phyloP scores from a whole-genome alignment of 2,888 invertebrate species.

The Drosophila basisetae region DNA sequence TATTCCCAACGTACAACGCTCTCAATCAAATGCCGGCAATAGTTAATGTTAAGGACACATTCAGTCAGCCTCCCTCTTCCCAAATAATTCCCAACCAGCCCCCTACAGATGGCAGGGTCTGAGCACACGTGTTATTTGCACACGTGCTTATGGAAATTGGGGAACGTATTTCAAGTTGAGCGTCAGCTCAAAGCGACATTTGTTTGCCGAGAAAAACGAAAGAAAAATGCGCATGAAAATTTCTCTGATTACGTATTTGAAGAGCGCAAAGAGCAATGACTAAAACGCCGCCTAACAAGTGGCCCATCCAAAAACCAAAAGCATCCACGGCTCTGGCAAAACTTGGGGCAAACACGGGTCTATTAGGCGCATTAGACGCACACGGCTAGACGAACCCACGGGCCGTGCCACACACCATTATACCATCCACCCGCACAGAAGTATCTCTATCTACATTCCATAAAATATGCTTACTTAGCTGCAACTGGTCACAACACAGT shows the following conservation, averaged over 20 bases:
- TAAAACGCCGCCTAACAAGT: slow-evolving; percentile 21
- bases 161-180: slow-evolving; percentile 77
- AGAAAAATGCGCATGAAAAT: slow-evolving; percentile 76
- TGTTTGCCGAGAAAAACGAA: slow-evolving; percentile 55
- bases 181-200: slow-evolving; percentile 64
- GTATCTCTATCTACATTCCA: slow-evolving; percentile 21
- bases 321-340: slow-evolving; percentile 32
- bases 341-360: slow-evolving; percentile 71
- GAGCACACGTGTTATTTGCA: slow-evolving; percentile 81
- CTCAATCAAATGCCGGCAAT: slow-evolving; percentile 64
- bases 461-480: slow-evolving; percentile 47
- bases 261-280: slow-evolving; percentile 27
- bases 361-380: slow-evolving; percentile 75
- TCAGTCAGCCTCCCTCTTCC: slow-evolving; percentile 5
- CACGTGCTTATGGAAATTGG: slow-evolving; percentile 83
- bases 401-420: not conserved
- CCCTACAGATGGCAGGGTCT: slow-evolving; percentile 12
- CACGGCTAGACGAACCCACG: slow-evolving; percentile 47
- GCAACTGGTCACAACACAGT: slow-evolving; percentile 51
- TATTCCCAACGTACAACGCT: slow-evolving; percentile 20
- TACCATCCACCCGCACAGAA: not conserved
- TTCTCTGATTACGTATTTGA: slow-evolving; percentile 78
- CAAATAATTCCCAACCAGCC: not conserved
- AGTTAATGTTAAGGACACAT: slow-evolving; percentile 61
- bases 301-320: slow-evolving; percentile 17